phyloP scores from a whole-genome alignment of 2,888 invertebrate species.

The Conchocele bisecta region DNA sequence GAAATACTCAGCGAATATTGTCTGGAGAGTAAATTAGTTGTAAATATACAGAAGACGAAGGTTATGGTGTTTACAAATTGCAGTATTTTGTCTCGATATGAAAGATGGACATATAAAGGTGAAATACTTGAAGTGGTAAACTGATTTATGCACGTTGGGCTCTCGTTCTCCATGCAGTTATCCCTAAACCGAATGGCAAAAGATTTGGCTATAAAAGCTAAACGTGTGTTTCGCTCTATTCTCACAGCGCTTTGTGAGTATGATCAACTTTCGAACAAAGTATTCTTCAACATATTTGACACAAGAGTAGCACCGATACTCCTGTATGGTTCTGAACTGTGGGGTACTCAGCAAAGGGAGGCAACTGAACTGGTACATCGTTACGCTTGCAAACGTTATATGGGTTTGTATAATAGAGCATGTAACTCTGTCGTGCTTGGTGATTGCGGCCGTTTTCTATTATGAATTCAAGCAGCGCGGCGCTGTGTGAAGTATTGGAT shows the following conservation, averaged over 20 bases:
- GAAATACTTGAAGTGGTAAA: slow-evolving; percentile 14
- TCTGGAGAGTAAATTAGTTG: slow-evolving; percentile 18
- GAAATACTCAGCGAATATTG: slow-evolving; percentile 34
- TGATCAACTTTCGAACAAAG: neutral
- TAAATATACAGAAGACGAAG: slow-evolving; percentile 41
- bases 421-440: slow-evolving; percentile 3
- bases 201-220: slow-evolving; percentile 7
- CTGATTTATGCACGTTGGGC: slow-evolving; percentile 29
- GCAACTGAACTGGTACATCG: slow-evolving; percentile 5
- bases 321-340: slow-evolving; percentile 11
- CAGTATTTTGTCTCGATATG: slow-evolving; percentile 24
- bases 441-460: slow-evolving; percentile 6
- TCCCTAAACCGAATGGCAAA: slow-evolving; percentile 15
- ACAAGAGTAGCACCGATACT: slow-evolving; percentile 38
- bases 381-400: slow-evolving; percentile 2
- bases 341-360: slow-evolving; percentile 9
- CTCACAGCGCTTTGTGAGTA: slow-evolving; percentile 6
- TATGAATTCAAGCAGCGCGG: neutral
- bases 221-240: slow-evolving; percentile 2
- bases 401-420: neutral
- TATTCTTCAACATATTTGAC: neutral
- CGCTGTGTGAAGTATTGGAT: slow-evolving; percentile 12
- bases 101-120: slow-evolving; percentile 29
- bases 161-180: slow-evolving; percentile 4
- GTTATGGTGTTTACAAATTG: slow-evolving; percentile 37